These are phyloP conservation scores for Magallana nippona DNA, from an alignment of 2,888 invertebrate genomes.

Conservation along the genomic window DNA sequence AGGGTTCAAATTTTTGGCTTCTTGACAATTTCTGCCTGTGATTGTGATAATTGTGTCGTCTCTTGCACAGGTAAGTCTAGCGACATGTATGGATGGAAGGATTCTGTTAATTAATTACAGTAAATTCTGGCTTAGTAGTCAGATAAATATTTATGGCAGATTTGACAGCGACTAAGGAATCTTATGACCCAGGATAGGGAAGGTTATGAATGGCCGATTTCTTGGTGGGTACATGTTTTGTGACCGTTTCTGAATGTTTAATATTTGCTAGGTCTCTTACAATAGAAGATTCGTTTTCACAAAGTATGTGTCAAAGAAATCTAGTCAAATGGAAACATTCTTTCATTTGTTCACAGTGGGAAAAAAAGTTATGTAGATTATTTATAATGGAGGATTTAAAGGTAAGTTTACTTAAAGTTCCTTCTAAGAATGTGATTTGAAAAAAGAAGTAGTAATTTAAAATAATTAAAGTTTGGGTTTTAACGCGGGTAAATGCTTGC, in stretches of 20 bases:
- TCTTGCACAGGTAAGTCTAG: background rate
- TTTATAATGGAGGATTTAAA: conserved; percentile 19
- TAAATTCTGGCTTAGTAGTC: background rate
- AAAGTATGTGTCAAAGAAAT: conserved; percentile 9
- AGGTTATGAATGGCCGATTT: background rate
- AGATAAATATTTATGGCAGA: conserved; percentile 16
- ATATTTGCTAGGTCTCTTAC: conserved; percentile 23
- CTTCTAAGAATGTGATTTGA: conserved; percentile 8
- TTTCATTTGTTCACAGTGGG: conserved; percentile 26
- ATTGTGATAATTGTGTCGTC: conserved; percentile 8
- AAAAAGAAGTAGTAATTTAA: conserved; percentile 12
- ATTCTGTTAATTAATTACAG: conserved; percentile 16
- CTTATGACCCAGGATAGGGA: background rate
- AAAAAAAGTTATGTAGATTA: conserved; percentile 21
- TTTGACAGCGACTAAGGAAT: background rate
- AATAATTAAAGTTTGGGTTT: background rate
- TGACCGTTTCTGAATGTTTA: background rate
- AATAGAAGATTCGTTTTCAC: background rate
- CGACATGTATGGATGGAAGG: conserved; percentile 8
- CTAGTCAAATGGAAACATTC: conserved; percentile 27
- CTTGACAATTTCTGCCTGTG: conserved; percentile 29
- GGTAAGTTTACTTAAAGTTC: conserved; percentile 18
- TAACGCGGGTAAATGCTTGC: background rate
- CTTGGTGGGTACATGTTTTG: background rate
- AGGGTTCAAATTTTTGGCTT: conserved; percentile 31